These are phyloP conservation scores for Monodelphis domestica DNA, from an alignment of 2,797 vertebrate species.

Conservation along the genomic window DNA sequence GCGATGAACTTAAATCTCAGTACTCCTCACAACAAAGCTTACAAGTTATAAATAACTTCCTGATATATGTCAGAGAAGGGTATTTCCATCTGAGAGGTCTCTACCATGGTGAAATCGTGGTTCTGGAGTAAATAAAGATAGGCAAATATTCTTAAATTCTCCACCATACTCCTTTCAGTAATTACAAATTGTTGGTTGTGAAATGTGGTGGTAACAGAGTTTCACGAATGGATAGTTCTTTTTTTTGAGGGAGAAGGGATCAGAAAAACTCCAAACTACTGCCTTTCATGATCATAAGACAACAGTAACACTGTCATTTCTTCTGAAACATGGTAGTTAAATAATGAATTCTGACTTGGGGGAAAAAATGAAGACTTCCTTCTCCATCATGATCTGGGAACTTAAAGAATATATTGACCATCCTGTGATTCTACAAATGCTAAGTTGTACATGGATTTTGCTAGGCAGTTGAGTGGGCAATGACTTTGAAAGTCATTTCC, in stretches of 20 bases:
- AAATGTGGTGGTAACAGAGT: background rate
- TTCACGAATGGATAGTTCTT: background rate
- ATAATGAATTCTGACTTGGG: background rate
- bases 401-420: background rate
- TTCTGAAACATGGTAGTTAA: background rate
- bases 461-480: too few species aligned
- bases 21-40: background rate
- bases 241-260: too few species aligned
- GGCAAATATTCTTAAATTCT: background rate
- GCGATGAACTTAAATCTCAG: background rate
- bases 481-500: background rate
- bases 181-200: background rate
- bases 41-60: background rate
- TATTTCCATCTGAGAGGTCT: background rate
- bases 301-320: background rate
- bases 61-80: background rate
- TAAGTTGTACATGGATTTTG: background rate
- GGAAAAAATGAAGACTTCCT: background rate
- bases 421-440: background rate
- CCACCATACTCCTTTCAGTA: background rate
- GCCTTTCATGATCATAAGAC: background rate
- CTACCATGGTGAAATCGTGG: too few species aligned
- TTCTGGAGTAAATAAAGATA: background rate
- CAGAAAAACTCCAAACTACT: background rate
- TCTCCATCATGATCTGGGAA: background rate